Base-by-base conservation (phyloP, 2,888 invertebrate species). In the Hyppa rectilinea region DNA sequence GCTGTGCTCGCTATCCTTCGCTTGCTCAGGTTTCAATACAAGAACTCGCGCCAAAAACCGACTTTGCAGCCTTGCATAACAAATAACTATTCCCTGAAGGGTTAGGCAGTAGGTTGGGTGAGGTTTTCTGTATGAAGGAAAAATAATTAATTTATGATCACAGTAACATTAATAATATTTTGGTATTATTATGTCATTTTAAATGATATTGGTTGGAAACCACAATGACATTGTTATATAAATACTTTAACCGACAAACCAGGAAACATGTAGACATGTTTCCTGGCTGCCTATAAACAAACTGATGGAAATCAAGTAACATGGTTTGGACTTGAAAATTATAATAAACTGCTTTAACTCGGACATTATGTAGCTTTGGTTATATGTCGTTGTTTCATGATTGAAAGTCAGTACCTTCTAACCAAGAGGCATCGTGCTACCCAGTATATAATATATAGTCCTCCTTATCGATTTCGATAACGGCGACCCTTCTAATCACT, bases 91-190 rank as follows among this genome's bases (percentile, higher is more conserved):
- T n/a, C n/a, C n/a, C 23, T 56, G 17, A 23, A 20, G 9, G 6
- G 5, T 20, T 23, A 56, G 12, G 20, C 12, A 36, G 36, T 23
- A 5, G 26, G 20, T 26, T 26, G 26, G 26, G 2, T 23, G 6
- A 0, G 5, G 12, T 20, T 26, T 20, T 38, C 38, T 38, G 12
- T 26, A 58, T 58, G 7, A 14, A 61, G 45, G 36, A 53, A 31
- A 53, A 45, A 53, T 69, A 23, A 64, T 23, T 17, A 26, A 34
- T 43, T 38, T 36, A 38, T 14, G 20, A 40, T 4, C 9, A 6
- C 6, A 45, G 23, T 68, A 53, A 69, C 4, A 38, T 26, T 47
- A 23, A 47, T 23, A 50, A 67, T 20, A n/a, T 9, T 67, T 52
- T 34, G 14, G 6, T 26, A 36, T 53, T 12, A 36, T 36, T 20